Evolutionary conservation across 1,140 invertebrate species (phyloP), one percentile per base, ranked within the genome.

Genomic region (Pachyrhynchus sulphureomaculatus): DNA sequence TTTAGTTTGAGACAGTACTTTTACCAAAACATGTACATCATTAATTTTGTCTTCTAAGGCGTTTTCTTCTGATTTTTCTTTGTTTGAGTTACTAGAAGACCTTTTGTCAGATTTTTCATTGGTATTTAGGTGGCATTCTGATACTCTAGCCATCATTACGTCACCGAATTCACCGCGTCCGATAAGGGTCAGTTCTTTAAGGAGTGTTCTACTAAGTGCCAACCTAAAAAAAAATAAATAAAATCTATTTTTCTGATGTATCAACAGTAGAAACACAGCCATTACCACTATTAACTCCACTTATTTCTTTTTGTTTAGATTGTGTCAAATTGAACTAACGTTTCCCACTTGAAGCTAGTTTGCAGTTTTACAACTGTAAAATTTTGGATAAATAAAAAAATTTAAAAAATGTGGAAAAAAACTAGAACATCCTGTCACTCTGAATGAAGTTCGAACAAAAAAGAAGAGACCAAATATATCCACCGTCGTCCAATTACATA

Each of bases 151-250:
- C 4, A 95, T 78, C 69, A 91, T 88, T 1, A 96, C 87, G 71
- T 96, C 93, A 0, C 95, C 94, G 71, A 94, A 96, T 68, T 94
- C 88, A 6, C 93, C 93, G 26, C 91, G 88, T 24, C 94, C 91
- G 58, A 97, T 81, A 5, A 92, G 86, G 59, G 93, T 90, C 20
- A 92, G 79, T 39, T 94, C 92, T 3, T 85, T 85, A 0, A 96
- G 77, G 57, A 91, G 81, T 12, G 83, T 82, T 41, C 92, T 79
- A 0, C 90, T 86, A 44, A 91, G 83, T 0, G 85, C 78, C 4
- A 94, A 51, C 33, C 58, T 61, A 33, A 29, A 53, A 53, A 10
- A 36, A 8, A 2, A 34, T 8, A 13, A 39, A n/a, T 21, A 34
- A 37, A 2, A 4, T 18, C 1, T 15, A 2, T 2, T 9, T 37